Evolutionary conservation across 1,140 invertebrate genomes (phyloP).

Genomic region (Diabrotica undecimpunctata): DNA sequence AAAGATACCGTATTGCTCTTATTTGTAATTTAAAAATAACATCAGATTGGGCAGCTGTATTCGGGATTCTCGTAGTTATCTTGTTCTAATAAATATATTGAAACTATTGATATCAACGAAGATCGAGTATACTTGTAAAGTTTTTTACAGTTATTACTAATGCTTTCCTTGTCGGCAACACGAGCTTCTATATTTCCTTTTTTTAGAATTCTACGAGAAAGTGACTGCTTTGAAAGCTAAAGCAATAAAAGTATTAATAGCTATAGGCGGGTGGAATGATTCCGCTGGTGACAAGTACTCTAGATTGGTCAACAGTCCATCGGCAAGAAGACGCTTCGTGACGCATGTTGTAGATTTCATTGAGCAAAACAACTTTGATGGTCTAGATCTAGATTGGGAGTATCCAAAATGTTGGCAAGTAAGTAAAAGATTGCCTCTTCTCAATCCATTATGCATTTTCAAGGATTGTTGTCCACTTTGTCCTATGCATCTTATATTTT

Average conservation of each 20-base stretch:
- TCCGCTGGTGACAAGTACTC: constrained; percentile 65
- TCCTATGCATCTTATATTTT: too few relatives aligned
- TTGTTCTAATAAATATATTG: too few relatives aligned
- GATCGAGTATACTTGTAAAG: too few relatives aligned
- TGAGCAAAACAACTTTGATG: constrained; percentile 64
- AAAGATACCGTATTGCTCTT: too few relatives aligned
- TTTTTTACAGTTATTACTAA: too few relatives aligned
- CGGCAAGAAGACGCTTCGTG: constrained; percentile 57
- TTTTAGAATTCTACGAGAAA: constrained; percentile 57
- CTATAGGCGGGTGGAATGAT: constrained; percentile 71
- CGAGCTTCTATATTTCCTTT: not conserved
- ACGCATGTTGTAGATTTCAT: constrained; percentile 60
- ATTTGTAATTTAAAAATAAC: too few relatives aligned
- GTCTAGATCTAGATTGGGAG: constrained; percentile 72
- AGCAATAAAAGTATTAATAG: constrained; percentile 66
- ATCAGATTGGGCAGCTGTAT: too few relatives aligned
- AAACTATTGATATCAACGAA: too few relatives aligned
- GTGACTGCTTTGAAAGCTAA: constrained; percentile 54
- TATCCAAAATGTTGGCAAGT: constrained; percentile 73
- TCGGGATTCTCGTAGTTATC: too few relatives aligned
- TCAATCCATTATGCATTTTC: not conserved
- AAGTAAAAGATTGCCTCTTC: constrained; percentile 21
- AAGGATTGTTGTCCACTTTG: not conserved
- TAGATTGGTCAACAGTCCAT: constrained; percentile 55
- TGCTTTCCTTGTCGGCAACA: too few relatives aligned